These are phyloP conservation scores for Acheta domesticus DNA, from an alignment of 2,888 invertebrate genomes.

Conservation along the genomic window DNA sequence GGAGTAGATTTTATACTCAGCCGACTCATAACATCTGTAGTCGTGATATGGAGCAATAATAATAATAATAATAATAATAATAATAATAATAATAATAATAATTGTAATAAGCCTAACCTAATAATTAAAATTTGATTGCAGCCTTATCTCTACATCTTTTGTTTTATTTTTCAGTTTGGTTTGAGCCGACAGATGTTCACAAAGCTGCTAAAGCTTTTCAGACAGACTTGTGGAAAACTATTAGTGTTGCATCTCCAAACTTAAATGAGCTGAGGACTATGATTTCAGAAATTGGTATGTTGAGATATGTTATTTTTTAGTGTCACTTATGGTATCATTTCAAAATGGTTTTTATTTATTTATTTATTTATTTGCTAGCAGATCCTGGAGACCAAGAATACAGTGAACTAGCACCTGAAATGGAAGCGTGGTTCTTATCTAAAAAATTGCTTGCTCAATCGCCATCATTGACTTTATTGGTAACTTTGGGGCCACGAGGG, in stretches of 20 bases:
- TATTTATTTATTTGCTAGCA: no score
- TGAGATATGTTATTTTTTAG: background rate
- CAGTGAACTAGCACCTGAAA: background rate
- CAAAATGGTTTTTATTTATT: no score
- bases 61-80: no score
- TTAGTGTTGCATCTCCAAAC: slow-evolving; percentile 75
- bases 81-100: no score
- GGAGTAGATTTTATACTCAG: no score
- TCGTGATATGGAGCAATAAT: no score
- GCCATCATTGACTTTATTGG: background rate
- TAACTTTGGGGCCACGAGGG: background rate
- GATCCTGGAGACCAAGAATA: background rate
- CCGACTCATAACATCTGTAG: no score
- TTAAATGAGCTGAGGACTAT: slow-evolving; percentile 70
- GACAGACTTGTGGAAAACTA: slow-evolving; percentile 48
- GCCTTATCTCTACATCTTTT: background rate
- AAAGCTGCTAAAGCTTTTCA: slow-evolving; percentile 70
- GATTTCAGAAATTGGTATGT: slow-evolving; percentile 51
- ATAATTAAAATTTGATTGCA: no score
- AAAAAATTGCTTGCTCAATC: slow-evolving; percentile 38
- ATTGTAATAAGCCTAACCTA: no score
- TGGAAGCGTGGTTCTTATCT: background rate
- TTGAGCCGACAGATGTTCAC: slow-evolving; percentile 81
- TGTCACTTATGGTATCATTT: slow-evolving; percentile 28
- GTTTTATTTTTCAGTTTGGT: slow-evolving; percentile 67